A percentile compares a stretch with the other conserved stretches of the same genome.
Evolutionary conservation across 2,113 vertebrate genomes (phyloP).

Genomic region (Plecturocebus donacophilus): DNA sequence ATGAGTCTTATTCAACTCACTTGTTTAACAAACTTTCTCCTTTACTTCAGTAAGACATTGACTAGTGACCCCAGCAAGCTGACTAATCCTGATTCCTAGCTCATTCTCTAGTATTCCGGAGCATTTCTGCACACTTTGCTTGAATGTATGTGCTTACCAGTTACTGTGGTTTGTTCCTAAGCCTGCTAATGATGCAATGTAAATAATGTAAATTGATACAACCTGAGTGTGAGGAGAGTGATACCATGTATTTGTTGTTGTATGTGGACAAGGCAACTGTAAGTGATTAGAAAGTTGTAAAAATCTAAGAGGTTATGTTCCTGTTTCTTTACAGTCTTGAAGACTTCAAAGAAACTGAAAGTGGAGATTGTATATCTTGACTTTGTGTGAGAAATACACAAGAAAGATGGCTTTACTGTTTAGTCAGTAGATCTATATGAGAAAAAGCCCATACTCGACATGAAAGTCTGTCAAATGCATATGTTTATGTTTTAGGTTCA

Average conservation of each 20-base stretch:
- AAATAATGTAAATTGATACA: not conserved
- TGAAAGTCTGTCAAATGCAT: not conserved
- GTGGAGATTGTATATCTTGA: not conserved
- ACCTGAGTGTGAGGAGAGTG: not conserved
- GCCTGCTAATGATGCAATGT: not conserved
- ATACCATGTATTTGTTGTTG: not conserved
- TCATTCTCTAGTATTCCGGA: not conserved
- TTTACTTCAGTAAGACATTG: not conserved
- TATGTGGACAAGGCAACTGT: not conserved
- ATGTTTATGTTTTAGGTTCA: not conserved
- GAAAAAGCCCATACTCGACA: not conserved
- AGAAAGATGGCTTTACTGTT: not conserved
- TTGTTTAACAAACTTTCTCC: not conserved
- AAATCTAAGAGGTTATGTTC: not conserved
- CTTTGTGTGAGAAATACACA: not conserved
- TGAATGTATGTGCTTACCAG: not conserved
- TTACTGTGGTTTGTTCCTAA: not conserved
- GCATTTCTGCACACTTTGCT: not conserved
- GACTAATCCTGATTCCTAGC: not conserved
- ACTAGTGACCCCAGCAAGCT: not conserved
- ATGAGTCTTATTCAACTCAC: not conserved
- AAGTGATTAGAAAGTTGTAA: not conserved
- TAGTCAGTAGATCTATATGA: not conserved
- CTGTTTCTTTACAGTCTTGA: not conserved
- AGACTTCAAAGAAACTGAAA: conserved; percentile 21